Evolutionary conservation across 2,888 invertebrate species (phyloP), one percentile per base, ranked within the genome.

Genomic region (Galeopsomyia nigrocyanea): DNA sequence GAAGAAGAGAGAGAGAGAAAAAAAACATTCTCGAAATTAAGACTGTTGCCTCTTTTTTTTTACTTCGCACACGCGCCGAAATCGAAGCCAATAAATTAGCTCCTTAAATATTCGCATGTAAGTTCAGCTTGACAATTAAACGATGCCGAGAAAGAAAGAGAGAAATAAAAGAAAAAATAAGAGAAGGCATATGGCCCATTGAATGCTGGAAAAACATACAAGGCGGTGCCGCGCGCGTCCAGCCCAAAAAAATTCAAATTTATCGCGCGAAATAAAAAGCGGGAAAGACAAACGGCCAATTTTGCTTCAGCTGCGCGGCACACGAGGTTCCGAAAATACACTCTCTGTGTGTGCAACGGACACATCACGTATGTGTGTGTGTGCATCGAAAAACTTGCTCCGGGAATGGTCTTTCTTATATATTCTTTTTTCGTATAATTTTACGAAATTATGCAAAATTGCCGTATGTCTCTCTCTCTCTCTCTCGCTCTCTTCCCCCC

Each of bases 211-310:
- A 49, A 58, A 26, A 16, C 16, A 58, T 53, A 19, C 50, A 14
- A n/a, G 53, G 19, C 39, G 17, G 9, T 22, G 46, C 65, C 14
- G 63, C n/a, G 46, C 57, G 63, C 63, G 70, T 68, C 71, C 70
- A 71, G n/a, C n/a, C n/a, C n/a, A n/a, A n/a, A n/a, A 13, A 71
- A 74, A 68, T 74, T 74, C 61, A 74, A 74, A 71, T 74, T 74
- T 74, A 74, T 74, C 61, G 71, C 65, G 73, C 71, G 68, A 71
- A 74, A 74, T 71, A 68, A 74, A 74, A 68, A 64, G 67, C 64
- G 61, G 68, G 16, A 68, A 68, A 71, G 74, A 71, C 71, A 74
- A 74, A 71, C 74, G 71, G 68, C 68, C 71, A 71, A 74, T 74
- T 74, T 74, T 56, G 70, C 13, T 9, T 7, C 55, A 49, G 31